Base-by-base conservation (phyloP, 2,113 vertebrate species). In the Dolichallabes microphthalmus region DNA sequence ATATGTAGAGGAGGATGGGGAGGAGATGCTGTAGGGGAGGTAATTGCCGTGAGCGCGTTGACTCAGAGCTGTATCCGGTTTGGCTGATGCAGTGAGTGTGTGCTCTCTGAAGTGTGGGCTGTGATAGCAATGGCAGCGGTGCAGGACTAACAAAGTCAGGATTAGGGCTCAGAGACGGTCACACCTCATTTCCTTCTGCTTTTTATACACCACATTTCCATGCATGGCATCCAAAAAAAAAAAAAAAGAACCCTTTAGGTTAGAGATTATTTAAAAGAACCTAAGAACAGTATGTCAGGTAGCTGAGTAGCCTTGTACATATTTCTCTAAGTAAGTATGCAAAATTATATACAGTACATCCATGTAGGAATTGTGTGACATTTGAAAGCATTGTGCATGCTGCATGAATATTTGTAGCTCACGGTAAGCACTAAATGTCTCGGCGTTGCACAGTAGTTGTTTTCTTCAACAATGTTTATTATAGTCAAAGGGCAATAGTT, bases 71-170 rank as follows among this genome's bases (percentile, higher is more conserved):
- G 39, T 81, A 80, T 61, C 78, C 58, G 45, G 74, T 58, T 66
- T 32, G 58, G 68, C 35, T 55, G 66, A 78, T 30, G 45, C 58
- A 50, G 68, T 39, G 57, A 55, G 77, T 66, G 81, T 58, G 82
- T 73, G 66, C 50, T 55, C 82, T 39, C 39, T 80, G 75, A 80
- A 63, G 86, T 78, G 45, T 32, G 3, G 39, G 45, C 60, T 87
- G 32, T 81, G 82, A 75, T 87, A 80, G 39, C 74, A 75, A 63
- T 80, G 77, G 68, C 82, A 87, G 11, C 27, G 57, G 66, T 84
- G 86, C 75, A 74, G 61, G 86, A 84, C 82, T 87, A 84, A 83
- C 77, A 78, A 86, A 86, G 85, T 86, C 80, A 84, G 86, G 76
- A 83, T 74, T 81, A 84, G 76, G 66, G 45, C 75, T 74, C 22